Percentiles rank a stretch among this genome's conserved stretches.
These are phyloP conservation scores for Teleopsis dalmanni DNA, from an alignment of 1,140 invertebrate genomes.

Conservation along the genomic window DNA sequence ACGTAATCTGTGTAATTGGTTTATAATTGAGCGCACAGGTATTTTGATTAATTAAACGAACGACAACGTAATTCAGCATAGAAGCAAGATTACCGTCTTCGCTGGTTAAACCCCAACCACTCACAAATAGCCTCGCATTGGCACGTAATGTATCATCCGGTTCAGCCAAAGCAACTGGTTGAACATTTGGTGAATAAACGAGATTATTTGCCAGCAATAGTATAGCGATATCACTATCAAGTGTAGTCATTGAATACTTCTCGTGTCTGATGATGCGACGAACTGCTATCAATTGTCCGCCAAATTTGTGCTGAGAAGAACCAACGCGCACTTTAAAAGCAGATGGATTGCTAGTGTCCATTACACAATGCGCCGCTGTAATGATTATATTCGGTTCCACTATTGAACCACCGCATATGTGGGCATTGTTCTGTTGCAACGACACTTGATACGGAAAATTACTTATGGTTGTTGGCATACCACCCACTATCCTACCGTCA, in stretches of 20 bases:
- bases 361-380: constrained; percentile 57
- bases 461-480: constrained; percentile 21
- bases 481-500: constrained; percentile 41
- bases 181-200: constrained; percentile 22
- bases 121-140: constrained; percentile 21
- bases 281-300: constrained; percentile 28
- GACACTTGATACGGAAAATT: constrained; percentile 39
- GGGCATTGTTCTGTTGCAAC: constrained; percentile 23
- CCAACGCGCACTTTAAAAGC: constrained; percentile 29
- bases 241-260: constrained; percentile 24
- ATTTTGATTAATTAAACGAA: constrained; percentile 17
- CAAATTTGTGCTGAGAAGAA: constrained; percentile 20
- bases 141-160: constrained; percentile 10
- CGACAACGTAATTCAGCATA: constrained; percentile 25
- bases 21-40: constrained; percentile 22
- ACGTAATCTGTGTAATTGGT: constrained; percentile 28
- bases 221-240: constrained; percentile 35
- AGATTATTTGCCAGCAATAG: constrained; percentile 26
- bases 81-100: constrained; percentile 22
- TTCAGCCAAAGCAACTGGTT: constrained; percentile 22
- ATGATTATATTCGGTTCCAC: constrained; percentile 49
- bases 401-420: constrained; percentile 50
- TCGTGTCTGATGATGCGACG: constrained; percentile 28
- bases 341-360: constrained; percentile 13
- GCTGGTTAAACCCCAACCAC: constrained; percentile 33